A percentile compares a stretch with the other conserved stretches of the same genome.
Conservation (phyloP, 2,797 vertebrate genomes). For the Lithobates sylvaticus region DNA sequence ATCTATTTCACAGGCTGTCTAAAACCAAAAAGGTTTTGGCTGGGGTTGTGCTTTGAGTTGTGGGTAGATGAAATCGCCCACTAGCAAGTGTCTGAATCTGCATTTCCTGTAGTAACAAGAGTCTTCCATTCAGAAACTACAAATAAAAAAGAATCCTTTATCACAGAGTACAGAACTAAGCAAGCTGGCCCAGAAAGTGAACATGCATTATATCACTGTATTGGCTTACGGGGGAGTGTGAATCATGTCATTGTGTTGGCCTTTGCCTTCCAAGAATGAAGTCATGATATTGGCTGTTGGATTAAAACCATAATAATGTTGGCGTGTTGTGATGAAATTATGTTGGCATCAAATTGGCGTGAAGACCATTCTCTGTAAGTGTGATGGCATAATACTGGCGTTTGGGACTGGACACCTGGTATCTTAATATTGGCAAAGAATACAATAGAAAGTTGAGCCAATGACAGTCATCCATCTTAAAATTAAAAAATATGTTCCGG, state of each 20-base stretch:
- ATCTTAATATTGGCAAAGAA: conserved; percentile 1
- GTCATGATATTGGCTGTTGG: conserved; percentile 36
- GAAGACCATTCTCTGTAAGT: neutral
- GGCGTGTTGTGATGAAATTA: neutral
- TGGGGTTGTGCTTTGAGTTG: no score
- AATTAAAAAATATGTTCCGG: neutral
- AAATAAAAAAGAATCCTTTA: neutral
- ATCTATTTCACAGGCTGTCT: no score
- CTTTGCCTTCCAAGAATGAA: conserved; percentile 12
- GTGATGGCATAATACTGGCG: conserved; percentile 35
- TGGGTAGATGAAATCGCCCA: no score
- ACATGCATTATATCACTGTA: conserved; percentile 12
- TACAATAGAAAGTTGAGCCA: neutral
- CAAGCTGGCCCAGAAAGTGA: neutral
- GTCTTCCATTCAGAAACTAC: neutral
- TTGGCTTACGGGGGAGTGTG: conserved; percentile 43
- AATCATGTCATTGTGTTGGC: conserved; percentile 53
- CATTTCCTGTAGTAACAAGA: neutral
- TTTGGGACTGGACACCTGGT: neutral
- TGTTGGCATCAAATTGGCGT: conserved; percentile 29
- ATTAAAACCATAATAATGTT: conserved; percentile 23
- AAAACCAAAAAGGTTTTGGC: no score
- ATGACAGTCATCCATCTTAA: neutral
- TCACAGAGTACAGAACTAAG: neutral
- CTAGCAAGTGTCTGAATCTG: neutral